These are phyloP conservation scores for Leptinotarsa tumamoca DNA, from an alignment of 2,888 invertebrate species.

Conservation along the genomic window DNA sequence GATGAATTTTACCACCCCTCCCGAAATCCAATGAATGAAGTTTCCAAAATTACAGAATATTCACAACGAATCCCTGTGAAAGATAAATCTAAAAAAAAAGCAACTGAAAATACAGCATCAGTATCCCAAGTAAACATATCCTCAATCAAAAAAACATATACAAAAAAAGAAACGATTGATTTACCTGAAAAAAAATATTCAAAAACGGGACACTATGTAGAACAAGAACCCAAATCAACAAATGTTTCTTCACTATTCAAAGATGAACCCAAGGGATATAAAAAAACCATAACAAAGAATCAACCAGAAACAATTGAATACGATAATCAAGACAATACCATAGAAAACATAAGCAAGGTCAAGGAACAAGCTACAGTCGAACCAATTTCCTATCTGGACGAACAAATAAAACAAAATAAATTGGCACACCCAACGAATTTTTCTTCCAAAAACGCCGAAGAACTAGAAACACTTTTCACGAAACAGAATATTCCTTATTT, in stretches of 20 bases:
- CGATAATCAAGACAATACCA: background rate
- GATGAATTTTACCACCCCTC: background rate
- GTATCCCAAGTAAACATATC: background rate
- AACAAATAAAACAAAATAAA: background rate
- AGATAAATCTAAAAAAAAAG: background rate
- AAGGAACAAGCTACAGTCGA: background rate
- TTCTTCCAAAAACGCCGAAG: conserved; percentile 36
- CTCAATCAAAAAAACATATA: background rate
- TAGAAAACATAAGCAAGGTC: background rate
- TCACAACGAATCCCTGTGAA: background rate
- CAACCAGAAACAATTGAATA: conserved; percentile 43
- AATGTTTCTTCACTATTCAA: background rate
- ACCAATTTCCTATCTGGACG: background rate
- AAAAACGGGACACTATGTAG: background rate
- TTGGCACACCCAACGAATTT: conserved; percentile 13
- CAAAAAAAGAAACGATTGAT: conserved; percentile 1
- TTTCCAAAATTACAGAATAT: conserved; percentile 35
- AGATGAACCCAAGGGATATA: conserved; percentile 35
- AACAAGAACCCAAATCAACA: background rate
- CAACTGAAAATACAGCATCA: background rate
- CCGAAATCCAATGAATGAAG: conserved; percentile 38
- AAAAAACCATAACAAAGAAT: conserved; percentile 35
- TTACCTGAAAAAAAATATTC: background rate
- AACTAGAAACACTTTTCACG: conserved; percentile 41
- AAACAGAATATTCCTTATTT: conserved; percentile 32